phyloP scores from a whole-genome alignment of 2,113 vertebrate genomes.

The Otolemur garnettii region DNA sequence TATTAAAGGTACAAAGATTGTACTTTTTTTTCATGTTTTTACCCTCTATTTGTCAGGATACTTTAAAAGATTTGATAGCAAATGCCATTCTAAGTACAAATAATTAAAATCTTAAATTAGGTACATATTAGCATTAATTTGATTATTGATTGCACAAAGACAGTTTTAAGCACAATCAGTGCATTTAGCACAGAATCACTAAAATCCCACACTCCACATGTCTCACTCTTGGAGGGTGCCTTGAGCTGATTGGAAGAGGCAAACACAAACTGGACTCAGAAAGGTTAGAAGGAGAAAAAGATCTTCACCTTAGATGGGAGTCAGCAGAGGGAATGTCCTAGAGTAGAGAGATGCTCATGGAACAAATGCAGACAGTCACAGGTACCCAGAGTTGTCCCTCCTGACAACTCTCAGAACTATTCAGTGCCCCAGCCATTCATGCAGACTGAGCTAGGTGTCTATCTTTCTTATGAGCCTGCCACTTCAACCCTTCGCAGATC shows the following conservation, averaged over 20 bases:
- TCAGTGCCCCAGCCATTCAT: not conserved
- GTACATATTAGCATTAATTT: not conserved
- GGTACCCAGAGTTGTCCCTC: not conserved
- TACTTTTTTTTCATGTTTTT: not conserved
- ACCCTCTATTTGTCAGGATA: not conserved
- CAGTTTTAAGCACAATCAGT: not conserved
- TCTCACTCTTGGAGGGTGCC: not conserved
- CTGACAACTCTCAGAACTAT: not conserved
- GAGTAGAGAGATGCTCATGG: not conserved
- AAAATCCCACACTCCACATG: not conserved
- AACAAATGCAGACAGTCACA: not conserved
- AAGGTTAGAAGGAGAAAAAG: not conserved
- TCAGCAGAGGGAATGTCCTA: not conserved
- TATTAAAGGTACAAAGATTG: not conserved
- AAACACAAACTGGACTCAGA: not conserved
- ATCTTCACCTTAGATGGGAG: not conserved
- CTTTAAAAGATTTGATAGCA: not conserved
- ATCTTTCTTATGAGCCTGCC: not conserved
- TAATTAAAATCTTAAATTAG: constrained; percentile 19
- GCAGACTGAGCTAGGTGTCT: not conserved
- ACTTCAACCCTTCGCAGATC: not conserved
- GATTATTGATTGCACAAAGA: not conserved
- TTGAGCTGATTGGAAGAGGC: not conserved
- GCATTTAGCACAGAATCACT: not conserved
- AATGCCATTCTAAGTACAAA: not conserved